Conservation (phyloP, 2,797 vertebrate species). For the Falco peregrinus region DNA sequence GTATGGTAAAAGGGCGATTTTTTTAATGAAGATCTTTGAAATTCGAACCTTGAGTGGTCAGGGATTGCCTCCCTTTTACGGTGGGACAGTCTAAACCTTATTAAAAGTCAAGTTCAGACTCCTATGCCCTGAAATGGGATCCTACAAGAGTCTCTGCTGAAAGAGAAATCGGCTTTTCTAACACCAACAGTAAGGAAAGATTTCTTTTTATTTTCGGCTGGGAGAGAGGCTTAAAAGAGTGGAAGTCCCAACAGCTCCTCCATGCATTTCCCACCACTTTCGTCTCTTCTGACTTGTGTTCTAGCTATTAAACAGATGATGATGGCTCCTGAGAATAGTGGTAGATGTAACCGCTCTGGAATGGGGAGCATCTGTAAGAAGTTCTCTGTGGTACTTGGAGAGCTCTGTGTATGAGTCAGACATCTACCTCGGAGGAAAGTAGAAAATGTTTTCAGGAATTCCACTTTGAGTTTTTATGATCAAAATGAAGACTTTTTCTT, state of each 20-base stretch:
- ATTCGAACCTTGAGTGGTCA: constrained; percentile 52
- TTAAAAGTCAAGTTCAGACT: constrained; percentile 16
- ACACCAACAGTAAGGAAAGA: background rate
- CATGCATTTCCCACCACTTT: background rate
- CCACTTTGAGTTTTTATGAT: background rate
- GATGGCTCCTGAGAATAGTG: background rate
- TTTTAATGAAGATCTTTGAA: constrained; percentile 67
- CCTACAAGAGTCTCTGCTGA: background rate
- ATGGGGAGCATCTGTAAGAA: background rate
- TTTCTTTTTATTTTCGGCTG: background rate
- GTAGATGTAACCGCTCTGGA: background rate
- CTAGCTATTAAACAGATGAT: background rate
- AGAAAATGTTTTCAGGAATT: background rate
- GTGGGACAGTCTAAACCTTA: background rate
- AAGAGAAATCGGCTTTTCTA: background rate
- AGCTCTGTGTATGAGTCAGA: background rate
- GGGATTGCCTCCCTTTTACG: background rate
- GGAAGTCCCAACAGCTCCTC: background rate
- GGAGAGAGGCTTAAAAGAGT: background rate
- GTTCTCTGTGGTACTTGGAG: background rate
- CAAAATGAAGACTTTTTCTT: background rate
- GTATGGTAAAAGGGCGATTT: constrained; percentile 42
- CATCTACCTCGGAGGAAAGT: background rate
- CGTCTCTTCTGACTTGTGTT: background rate
- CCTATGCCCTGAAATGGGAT: background rate